Evolutionary conservation across 2,113 vertebrate species (phyloP).

Genomic region (Stictonetta naevosa): DNA sequence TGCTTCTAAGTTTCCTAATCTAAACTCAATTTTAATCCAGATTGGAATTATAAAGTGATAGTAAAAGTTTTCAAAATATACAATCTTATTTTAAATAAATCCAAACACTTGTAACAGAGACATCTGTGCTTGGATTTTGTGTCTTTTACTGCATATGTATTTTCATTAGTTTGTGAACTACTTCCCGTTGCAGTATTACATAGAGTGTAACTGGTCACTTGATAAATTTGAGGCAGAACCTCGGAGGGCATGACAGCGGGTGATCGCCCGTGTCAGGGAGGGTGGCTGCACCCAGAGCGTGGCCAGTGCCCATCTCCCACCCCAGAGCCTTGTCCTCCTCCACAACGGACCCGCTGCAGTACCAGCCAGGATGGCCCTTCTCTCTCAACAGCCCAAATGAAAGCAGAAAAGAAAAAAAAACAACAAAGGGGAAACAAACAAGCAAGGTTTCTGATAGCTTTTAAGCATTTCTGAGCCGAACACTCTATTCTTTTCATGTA

Average conservation of each 20-base stretch:
- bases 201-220: rapidly evolving
- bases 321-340: background rate
- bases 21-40: background rate
- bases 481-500: background rate
- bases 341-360: rapidly evolving
- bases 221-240: background rate
- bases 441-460: background rate
- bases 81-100: rapidly evolving
- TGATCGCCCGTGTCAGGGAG: rapidly evolving
- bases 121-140: background rate
- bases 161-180: background rate
- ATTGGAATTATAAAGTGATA: rapidly evolving
- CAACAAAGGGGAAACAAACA: background rate
- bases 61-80: rapidly evolving
- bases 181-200: rapidly evolving
- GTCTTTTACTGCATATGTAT: rapidly evolving
- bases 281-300: background rate
- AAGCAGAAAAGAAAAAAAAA: background rate
- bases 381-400: background rate
- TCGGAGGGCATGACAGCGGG: rapidly evolving
- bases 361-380: background rate
- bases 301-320: rapidly evolving
- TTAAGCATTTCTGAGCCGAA: background rate
- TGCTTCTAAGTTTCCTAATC: background rate
- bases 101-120: background rate